Conservation (phyloP, 2,113 vertebrate genomes). For the Aegithalos caudatus region DNA sequence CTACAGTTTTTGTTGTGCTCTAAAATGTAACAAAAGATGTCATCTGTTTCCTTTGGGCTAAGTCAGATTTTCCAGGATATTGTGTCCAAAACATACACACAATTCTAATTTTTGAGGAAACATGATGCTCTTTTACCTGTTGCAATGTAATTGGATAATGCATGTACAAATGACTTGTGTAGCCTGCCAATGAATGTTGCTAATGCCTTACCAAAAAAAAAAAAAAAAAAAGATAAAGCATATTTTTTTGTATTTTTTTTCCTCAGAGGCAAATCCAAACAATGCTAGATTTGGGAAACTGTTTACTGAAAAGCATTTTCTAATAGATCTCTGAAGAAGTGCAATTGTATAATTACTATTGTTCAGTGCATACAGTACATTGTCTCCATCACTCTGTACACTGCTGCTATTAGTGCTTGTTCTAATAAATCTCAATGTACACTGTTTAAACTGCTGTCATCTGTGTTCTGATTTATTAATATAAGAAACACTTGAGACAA, state of each 20-base stretch:
- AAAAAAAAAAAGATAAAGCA: background rate
- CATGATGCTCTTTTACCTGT: constrained; percentile 56
- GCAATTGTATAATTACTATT: constrained; percentile 83
- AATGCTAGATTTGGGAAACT: constrained; percentile 74
- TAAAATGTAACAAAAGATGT: constrained; percentile 39
- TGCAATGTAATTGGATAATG: constrained; percentile 75
- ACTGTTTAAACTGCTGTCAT: constrained; percentile 52
- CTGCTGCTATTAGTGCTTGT: constrained; percentile 92
- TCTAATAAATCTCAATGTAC: constrained; percentile 84
- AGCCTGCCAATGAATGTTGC: constrained; percentile 89
- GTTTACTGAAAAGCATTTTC: constrained; percentile 78
- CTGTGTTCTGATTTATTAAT: constrained; percentile 35
- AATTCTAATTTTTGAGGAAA: constrained; percentile 44
- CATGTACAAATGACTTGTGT: constrained; percentile 81
- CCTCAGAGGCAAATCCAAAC: constrained; percentile 71
- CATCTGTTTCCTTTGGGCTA: constrained; percentile 51
- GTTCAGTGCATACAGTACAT: constrained; percentile 71
- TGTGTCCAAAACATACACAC: background rate
- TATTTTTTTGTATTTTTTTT: constrained; percentile 65
- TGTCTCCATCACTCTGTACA: constrained; percentile 83
- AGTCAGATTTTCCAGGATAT: constrained; percentile 24
- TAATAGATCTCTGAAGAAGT: constrained; percentile 83
- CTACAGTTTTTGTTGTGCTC: constrained; percentile 57
- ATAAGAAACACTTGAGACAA: background rate
- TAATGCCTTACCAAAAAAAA: constrained; percentile 82